Evolutionary conservation across 2,888 invertebrate species (phyloP).

Genomic region (Plagodis pulveraria): DNA sequence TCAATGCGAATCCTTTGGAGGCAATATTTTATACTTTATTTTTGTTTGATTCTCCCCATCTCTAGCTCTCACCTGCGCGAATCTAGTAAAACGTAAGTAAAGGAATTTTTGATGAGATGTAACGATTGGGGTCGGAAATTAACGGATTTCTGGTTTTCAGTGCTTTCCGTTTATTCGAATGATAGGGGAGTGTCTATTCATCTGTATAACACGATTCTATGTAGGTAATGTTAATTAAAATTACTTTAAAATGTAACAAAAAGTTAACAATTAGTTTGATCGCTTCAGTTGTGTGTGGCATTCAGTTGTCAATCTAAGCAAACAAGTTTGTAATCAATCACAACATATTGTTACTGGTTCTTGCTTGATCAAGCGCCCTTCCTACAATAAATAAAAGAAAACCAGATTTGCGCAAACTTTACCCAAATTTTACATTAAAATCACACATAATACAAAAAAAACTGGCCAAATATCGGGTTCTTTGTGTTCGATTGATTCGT

Average conservation of each 20-base stretch:
- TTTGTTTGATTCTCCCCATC: constrained; percentile 65
- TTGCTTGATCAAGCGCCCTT: constrained; percentile 77
- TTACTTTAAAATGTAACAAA: constrained; percentile 31
- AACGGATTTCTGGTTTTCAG: constrained; percentile 47
- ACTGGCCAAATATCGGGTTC: constrained; percentile 73
- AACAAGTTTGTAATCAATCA: constrained; percentile 84
- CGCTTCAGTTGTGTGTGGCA: constrained; percentile 38
- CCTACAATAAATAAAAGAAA: constrained; percentile 57
- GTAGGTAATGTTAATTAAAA: constrained; percentile 26
- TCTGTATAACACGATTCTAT: constrained; percentile 5
- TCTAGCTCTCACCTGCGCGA: constrained; percentile 72
- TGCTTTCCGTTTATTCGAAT: constrained; percentile 9
- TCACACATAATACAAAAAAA: constrained; percentile 76
- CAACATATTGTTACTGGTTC: constrained; percentile 78
- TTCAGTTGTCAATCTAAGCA: constrained; percentile 70
- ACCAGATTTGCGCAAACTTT: constrained; percentile 75
- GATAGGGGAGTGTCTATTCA: constrained; percentile 23
- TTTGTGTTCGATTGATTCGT: constrained; percentile 83
- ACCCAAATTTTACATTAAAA: constrained; percentile 81
- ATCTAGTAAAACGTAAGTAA: constrained; percentile 58
- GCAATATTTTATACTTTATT: constrained; percentile 81
- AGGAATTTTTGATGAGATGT: constrained; percentile 53
- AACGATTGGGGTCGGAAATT: constrained; percentile 43
- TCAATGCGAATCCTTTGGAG: constrained; percentile 84
- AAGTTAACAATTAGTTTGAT: constrained; percentile 37